Base-by-base conservation (phyloP, 2,888 invertebrate species). In the Galerucella pusilla region DNA sequence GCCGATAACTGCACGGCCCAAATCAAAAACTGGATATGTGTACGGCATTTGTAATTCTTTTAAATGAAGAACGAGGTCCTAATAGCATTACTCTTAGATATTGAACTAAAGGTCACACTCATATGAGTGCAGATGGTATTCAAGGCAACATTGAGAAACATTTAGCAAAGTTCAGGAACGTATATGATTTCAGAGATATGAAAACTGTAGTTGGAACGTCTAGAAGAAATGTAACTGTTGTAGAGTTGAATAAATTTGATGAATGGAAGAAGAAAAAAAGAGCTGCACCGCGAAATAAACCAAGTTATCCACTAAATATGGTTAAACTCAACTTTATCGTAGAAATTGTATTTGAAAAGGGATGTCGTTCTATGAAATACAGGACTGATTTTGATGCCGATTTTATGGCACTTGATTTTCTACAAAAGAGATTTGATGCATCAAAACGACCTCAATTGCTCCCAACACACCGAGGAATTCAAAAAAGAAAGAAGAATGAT, bases 211-310 rank as follows among this genome's bases (percentile, higher is more conserved):
- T 1, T 28, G 28, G 28, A 2, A 28, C 28, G 28, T 28, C 28
- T 28, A 28, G 28, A 28, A 28, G 2, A 28, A 28, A 28, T 28
- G 28, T 28, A 28, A 28, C 28, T 28, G 28, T 28, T 2, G 3
- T 28, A 20, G 60, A 60, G 16, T 4, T n/a, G 25, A 60, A 60
- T 60, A 60, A 60, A 2, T 60, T 60, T 25, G 0, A 20, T 60
- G 25, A 60, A 60, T 60, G 60, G 60, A 25, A 60, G 60, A 60
- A 60, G 60, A 16, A 60, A 60, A 60, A 60, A 60, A 25, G 28
- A 60, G 3, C 16, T 20, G 20, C 20, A 60, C 60, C 16, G 25
- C 16, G 11, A 60, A 60, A 60, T 25, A 60, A 60, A 60, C 46
- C 46, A 46, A 25, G 25, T 9, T 25, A 60, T 60, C 60, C 60